A percentile compares a stretch with the other conserved stretches of the same genome.
Conservation (phyloP, 1,140 invertebrate species). For the Carposina sasakii region DNA sequence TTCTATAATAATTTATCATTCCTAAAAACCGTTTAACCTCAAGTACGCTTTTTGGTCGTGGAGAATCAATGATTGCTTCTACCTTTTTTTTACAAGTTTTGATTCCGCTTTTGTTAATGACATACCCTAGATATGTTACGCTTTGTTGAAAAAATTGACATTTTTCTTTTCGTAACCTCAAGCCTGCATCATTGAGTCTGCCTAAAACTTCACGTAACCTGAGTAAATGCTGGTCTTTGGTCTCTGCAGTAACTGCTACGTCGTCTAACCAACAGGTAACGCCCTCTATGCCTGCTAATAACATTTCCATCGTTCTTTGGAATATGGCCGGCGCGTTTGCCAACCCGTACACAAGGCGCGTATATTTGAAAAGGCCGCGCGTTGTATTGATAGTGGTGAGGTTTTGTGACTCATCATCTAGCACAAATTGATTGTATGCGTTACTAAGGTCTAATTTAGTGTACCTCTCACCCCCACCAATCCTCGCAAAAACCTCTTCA, state of each 20-base stretch:
- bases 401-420: constrained; percentile 17
- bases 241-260: constrained; percentile 24
- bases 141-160: constrained; percentile 33
- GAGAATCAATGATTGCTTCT: constrained; percentile 30
- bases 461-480: constrained; percentile 14
- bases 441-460: constrained; percentile 22
- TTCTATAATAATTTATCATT: constrained; percentile 32
- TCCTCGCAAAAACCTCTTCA: neutral
- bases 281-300: constrained; percentile 13
- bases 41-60: constrained; percentile 36
- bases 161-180: neutral
- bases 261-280: constrained; percentile 11
- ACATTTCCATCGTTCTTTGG: constrained; percentile 29
- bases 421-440: neutral
- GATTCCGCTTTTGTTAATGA: constrained; percentile 17
- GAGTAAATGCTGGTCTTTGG: constrained; percentile 21
- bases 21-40: constrained; percentile 53
- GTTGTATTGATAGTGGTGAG: constrained; percentile 29
- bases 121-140: constrained; percentile 42
- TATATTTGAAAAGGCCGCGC: constrained; percentile 7
- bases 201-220: constrained; percentile 30
- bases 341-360: constrained; percentile 21
- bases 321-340: constrained; percentile 26
- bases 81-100: constrained; percentile 49
- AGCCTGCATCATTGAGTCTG: neutral